A percentile compares a stretch with the other conserved stretches of the same genome.
Evolutionary conservation across 92 coral and sea anemone genomes (phyloP).

Genomic region (Phenganax marumi): DNA sequence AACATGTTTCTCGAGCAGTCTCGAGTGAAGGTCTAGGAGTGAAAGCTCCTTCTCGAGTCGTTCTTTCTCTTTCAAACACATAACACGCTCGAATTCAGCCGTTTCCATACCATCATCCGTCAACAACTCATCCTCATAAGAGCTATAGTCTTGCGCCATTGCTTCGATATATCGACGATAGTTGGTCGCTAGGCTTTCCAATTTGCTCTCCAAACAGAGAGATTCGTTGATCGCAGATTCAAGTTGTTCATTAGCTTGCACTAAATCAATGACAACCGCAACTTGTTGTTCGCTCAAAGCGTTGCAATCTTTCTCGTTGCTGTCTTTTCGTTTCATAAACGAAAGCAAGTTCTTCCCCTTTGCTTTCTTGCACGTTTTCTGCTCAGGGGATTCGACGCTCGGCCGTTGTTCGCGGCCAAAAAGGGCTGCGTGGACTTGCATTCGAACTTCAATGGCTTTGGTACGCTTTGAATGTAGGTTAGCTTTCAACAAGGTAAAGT

Average conservation of each 20-base stretch:
- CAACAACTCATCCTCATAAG: not conserved
- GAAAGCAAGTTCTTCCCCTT: not conserved
- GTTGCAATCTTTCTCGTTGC: not conserved
- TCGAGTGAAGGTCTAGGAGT: conserved; percentile 5
- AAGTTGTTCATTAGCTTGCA: conserved; percentile 29
- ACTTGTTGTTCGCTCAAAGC: conserved; percentile 25
- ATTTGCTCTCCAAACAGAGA: not conserved
- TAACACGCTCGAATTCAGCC: not conserved
- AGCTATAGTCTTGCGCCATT: not conserved
- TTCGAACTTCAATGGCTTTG: not conserved
- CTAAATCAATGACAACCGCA: conserved; percentile 13
- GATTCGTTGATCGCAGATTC: conserved; percentile 14
- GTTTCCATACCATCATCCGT: not conserved
- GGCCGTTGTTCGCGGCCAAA: not conserved
- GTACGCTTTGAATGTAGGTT: not conserved
- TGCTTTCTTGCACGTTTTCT: conserved; percentile 19
- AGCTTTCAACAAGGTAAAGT: not conserved
- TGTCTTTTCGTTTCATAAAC: not conserved
- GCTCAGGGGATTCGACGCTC: not conserved
- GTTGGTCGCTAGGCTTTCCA: not conserved
- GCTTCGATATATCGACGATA: not conserved
- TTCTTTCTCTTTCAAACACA: conserved; percentile 23
- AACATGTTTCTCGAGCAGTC: conserved; percentile 34
- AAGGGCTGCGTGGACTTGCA: not conserved
- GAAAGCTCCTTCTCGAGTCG: conserved; percentile 33